A percentile compares a stretch with the other conserved stretches of the same genome.
These are phyloP conservation scores for Penaeus indicus DNA, from an alignment of 1,140 invertebrate genomes.

Conservation along the genomic window DNA sequence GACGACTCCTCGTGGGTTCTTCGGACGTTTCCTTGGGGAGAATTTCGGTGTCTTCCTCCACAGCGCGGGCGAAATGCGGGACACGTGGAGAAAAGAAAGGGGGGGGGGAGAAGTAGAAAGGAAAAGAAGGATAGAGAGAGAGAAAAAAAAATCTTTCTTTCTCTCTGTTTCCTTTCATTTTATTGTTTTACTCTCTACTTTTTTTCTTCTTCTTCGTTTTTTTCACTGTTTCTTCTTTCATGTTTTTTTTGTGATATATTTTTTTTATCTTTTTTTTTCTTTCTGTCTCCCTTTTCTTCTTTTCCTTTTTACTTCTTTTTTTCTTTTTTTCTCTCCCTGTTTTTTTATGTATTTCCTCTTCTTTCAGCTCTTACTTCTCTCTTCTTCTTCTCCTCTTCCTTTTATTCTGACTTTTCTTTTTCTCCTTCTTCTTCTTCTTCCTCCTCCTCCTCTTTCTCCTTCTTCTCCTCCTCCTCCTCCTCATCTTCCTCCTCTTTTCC, in stretches of 20 bases:
- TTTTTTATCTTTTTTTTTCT: neutral
- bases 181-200: neutral
- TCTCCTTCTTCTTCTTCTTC: too few species aligned
- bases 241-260: neutral
- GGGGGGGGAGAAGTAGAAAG: neutral
- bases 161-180: neutral
- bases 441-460: neutral
- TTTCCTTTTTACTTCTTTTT: conserved; percentile 7
- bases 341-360: too few species aligned
- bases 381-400: too few species aligned
- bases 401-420: too few species aligned
- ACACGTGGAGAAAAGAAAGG: too few species aligned
- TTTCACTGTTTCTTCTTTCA: too few species aligned
- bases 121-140: conserved; percentile 1
- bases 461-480: neutral
- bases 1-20: too few species aligned
- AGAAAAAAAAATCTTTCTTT: neutral
- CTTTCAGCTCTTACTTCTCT: too few species aligned
- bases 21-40: neutral
- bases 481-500: neutral
- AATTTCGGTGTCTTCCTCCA: too few species aligned
- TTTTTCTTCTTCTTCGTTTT: too few species aligned
- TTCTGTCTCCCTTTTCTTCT: neutral
- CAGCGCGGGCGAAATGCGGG: too few species aligned
- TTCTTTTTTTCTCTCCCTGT: neutral